Evolutionary conservation across 2,113 vertebrate genomes (phyloP), one percentile per base, ranked within the genome.

Genomic region (Irena cyanogastra): DNA sequence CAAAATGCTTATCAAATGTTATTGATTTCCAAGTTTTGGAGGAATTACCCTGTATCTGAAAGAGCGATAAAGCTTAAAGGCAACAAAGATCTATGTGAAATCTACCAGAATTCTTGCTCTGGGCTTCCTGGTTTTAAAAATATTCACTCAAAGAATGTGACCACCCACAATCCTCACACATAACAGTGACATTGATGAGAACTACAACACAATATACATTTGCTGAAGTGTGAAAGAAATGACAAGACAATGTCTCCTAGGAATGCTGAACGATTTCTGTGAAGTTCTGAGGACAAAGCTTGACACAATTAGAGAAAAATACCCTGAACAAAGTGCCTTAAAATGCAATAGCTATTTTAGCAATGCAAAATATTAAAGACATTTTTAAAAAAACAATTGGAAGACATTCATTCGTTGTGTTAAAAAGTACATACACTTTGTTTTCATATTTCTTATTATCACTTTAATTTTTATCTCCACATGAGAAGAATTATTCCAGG

Each of bases 141-240:
- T 88, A 80, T 65, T 96, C 85, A 74, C 68, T 83, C 59, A 63
- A 93, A 63, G 86, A 94, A 92, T 75, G 86, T 84, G 93, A 90
- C 94, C 95, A 96, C 94, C 91, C 94, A 97, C 89, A 95, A 74
- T 22, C 60, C 77, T 78, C 89, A 94, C 61, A 80, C 89, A 94
- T 81, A 95, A 75, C 12, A 3, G 86, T 54, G 90, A 88, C 90
- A 92, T 24, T 83, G 89, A 31, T 80, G 90, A 72, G 76, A 95
- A 54, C 86, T 63, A 66, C 90, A 90, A 81, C 86, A 97, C 93
- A 97, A 92, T 93, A 94, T 52, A 83, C 42, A 95, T 75, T 83
- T 93, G 80, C 80, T 89, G 56, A 92, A 93, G 83, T 94, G 91
- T 93, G 93, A 96, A 95, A 88, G 86, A 92, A 95, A 74, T 6